A percentile compares a stretch with the other conserved stretches of the same genome.
phyloP scores from a whole-genome alignment of 2,888 invertebrate genomes.

The Eupithecia pulchellata region DNA sequence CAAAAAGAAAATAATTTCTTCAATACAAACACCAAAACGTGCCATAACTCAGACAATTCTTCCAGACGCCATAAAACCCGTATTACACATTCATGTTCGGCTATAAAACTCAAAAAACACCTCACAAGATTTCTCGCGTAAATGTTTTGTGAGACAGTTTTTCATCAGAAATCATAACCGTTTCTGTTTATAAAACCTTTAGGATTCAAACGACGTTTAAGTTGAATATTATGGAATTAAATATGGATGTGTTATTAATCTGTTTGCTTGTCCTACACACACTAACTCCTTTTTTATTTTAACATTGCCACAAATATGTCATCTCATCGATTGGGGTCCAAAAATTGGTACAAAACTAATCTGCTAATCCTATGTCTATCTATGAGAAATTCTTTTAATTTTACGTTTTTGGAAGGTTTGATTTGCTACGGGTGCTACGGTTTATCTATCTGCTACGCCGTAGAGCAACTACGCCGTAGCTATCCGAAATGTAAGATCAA shows the following conservation, averaged over 20 bases:
- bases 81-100: conserved; percentile 31
- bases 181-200: background rate
- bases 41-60: conserved; percentile 30
- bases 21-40: conserved; percentile 16
- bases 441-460: background rate
- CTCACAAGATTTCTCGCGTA: conserved; percentile 42
- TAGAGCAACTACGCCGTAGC: conserved; percentile 1
- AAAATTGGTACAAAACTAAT: too few relatives aligned
- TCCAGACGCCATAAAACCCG: conserved; percentile 30
- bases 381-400: too few relatives aligned
- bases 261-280: too few relatives aligned
- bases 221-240: background rate
- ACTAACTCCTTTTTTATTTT: too few relatives aligned
- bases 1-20: conserved; percentile 22
- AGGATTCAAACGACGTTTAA: background rate
- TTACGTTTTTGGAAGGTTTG: background rate
- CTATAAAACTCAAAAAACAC: conserved; percentile 58
- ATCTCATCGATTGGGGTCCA: too few relatives aligned
- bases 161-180: conserved; percentile 3
- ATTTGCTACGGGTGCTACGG: background rate
- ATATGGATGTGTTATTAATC: too few relatives aligned
- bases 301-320: too few relatives aligned
- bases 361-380: too few relatives aligned
- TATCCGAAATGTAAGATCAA: background rate
- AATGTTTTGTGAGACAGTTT: conserved; percentile 43